Evolutionary conservation across 2,797 vertebrate species (phyloP), one percentile per base, ranked within the genome.

Genomic region (Sebastes baramenuke): DNA sequence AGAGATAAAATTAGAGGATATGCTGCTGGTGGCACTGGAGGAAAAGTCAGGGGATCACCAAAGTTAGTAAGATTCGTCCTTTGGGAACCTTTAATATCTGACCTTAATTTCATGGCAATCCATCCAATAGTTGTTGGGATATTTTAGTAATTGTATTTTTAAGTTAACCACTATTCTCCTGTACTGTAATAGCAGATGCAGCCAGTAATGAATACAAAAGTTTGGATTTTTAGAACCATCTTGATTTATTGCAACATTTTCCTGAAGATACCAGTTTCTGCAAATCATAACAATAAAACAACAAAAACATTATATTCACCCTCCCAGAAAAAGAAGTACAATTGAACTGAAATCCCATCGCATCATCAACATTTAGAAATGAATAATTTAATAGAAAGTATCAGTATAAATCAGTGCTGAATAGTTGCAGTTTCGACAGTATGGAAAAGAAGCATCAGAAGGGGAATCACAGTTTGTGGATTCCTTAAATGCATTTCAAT

Each of bases 191-290:
- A 32, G 14, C 5, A 76, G n/a, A 13, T 22, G 13, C 7, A 2
- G 2, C 0, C 16, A 60, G 14, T 20, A 62, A 83, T 62, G 12
- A 75, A 78, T 1, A 1, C 0, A 22, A 60, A 12, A 66, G 18
- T 59, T 27, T 7, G 11, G 1, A 9, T 42, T 58, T 67, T 68
- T 77, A 56, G 25, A 87, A 86, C 77, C 80, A 77, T 81, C n/a
- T 77, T 64, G 24, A 82, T 94, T 93, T 94, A 94, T 93, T 92
- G 81, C 69, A 85, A 80, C 55, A 71, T 70, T 60, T 64, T 67
- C 25, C 49, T 66, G 56, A 81, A 77, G 34, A 72, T 38, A 62
- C 29, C 8, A 70, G 73, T 67, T 80, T 80, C 46, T 80, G 1
- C 58, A 42, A 86, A 81, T 85, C 32, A 66, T 66, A 79, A 70